phyloP scores from a whole-genome alignment of 2,113 vertebrate species.

The Platichthys flesus region DNA sequence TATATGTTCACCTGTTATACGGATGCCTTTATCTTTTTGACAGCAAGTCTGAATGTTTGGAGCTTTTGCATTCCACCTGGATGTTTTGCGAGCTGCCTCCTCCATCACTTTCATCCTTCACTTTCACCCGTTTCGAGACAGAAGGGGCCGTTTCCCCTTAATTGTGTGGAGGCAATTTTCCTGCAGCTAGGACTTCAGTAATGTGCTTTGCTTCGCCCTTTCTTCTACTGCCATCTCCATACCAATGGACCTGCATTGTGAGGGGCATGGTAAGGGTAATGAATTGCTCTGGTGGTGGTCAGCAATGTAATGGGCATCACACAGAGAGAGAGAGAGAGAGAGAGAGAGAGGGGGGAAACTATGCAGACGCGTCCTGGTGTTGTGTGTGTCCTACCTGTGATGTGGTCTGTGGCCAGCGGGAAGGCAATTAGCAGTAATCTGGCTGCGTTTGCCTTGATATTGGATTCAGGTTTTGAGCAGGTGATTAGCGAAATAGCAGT shows the following conservation, averaged over 20 bases:
- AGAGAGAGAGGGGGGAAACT: constrained; percentile 15
- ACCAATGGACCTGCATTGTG: constrained; percentile 29
- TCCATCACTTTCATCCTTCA: neutral
- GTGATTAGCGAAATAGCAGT: constrained; percentile 57
- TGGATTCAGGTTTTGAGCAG: constrained; percentile 52
- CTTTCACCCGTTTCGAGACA: constrained; percentile 24
- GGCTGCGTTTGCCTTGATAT: constrained; percentile 42
- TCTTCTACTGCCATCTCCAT: constrained; percentile 26
- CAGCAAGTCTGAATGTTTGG: constrained; percentile 3
- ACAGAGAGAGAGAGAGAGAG: constrained; percentile 22
- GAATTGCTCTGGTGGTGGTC: constrained; percentile 61
- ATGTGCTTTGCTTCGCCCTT: constrained; percentile 32
- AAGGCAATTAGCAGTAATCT: constrained; percentile 65
- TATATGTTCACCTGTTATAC: constrained; percentile 42
- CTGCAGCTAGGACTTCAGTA: constrained; percentile 10
- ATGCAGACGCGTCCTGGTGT: constrained; percentile 26
- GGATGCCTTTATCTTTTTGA: constrained; percentile 31
- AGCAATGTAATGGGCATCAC: constrained; percentile 53
- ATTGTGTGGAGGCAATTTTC: constrained; percentile 3
- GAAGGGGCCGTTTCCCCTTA: constrained; percentile 17
- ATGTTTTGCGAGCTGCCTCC: constrained; percentile 22
- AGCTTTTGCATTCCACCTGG: constrained; percentile 48
- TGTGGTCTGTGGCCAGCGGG: constrained; percentile 49
- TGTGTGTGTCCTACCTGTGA: constrained; percentile 56
- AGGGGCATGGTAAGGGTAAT: constrained; percentile 42